Percentiles rank a stretch among this genome's conserved stretches.
Evolutionary conservation across 2,113 vertebrate genomes (phyloP).

Genomic region (Amphiprion ocellaris): DNA sequence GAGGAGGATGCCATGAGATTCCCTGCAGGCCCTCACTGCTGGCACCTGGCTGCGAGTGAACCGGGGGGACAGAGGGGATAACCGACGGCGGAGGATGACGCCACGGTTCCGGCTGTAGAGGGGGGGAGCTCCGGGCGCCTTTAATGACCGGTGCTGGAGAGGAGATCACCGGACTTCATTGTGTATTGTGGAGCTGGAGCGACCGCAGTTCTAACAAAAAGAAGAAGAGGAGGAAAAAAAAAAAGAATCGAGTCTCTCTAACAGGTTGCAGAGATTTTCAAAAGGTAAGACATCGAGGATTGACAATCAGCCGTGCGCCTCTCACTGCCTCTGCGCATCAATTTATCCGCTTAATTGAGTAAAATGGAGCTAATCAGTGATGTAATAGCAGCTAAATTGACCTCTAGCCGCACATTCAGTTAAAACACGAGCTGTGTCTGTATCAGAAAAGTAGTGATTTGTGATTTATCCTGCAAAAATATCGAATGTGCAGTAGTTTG

Average conservation of each 20-base stretch:
- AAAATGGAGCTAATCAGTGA: slow-evolving; percentile 42
- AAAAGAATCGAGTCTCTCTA: slow-evolving; percentile 23
- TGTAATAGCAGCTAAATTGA: slow-evolving; percentile 33
- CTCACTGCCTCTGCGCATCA: slow-evolving; percentile 10
- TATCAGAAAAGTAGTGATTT: slow-evolving; percentile 6
- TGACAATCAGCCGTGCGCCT: slow-evolving; percentile 17
- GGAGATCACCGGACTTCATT: slow-evolving; percentile 25
- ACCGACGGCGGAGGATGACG: slow-evolving; percentile 47
- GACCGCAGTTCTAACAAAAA: not conserved
- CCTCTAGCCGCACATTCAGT: slow-evolving; percentile 20
- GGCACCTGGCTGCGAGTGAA: slow-evolving; percentile 47
- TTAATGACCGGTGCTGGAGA: slow-evolving; percentile 35
- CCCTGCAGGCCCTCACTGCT: slow-evolving; percentile 46
- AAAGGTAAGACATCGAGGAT: slow-evolving; percentile 52
- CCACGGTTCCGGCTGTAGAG: slow-evolving; percentile 50
- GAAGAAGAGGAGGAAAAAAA: not conserved
- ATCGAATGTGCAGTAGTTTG: slow-evolving; percentile 6
- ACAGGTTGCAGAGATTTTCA: slow-evolving; percentile 52
- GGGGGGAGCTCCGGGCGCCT: slow-evolving; percentile 25
- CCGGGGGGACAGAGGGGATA: slow-evolving; percentile 4
- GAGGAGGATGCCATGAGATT: slow-evolving; percentile 52
- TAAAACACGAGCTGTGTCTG: not conserved
- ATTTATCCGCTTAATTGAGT: slow-evolving; percentile 48
- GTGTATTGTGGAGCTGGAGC: slow-evolving; percentile 26
- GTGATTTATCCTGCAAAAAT: not conserved